Evolutionary conservation across 2,797 vertebrate genomes (phyloP).

Genomic region (Peromyscus eremicus): DNA sequence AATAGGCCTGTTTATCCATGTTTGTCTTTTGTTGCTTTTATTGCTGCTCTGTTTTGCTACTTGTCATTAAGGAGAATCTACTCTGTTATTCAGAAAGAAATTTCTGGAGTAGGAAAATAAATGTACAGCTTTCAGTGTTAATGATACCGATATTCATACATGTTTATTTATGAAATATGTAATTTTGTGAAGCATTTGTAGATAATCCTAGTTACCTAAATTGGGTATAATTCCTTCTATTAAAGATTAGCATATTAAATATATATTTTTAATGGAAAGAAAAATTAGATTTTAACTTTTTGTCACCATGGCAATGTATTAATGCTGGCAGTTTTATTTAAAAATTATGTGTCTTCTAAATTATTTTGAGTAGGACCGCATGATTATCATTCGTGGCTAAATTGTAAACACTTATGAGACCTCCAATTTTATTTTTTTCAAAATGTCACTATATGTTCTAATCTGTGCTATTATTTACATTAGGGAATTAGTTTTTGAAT

Average conservation of each 20-base stretch:
- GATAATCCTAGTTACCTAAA: neutral
- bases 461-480: constrained; percentile 52
- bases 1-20: neutral
- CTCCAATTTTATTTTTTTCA: constrained; percentile 61
- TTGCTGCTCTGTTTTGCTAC: constrained; percentile 1
- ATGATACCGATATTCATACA: constrained; percentile 19
- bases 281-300: constrained; percentile 68
- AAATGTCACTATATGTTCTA: constrained; percentile 44
- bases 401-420: constrained; percentile 26
- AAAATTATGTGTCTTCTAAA: constrained; percentile 49
- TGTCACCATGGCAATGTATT: constrained; percentile 36
- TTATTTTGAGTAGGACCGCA: constrained; percentile 55
- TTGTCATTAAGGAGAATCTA: constrained; percentile 31
- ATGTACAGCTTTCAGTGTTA: constrained; percentile 52
- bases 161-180: neutral
- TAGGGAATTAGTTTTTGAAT: constrained; percentile 56
- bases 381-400: constrained; percentile 27
- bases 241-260: constrained; percentile 53
- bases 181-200: neutral
- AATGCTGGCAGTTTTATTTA: constrained; percentile 46
- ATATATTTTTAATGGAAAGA: neutral
- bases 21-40: constrained; percentile 33
- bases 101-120: constrained; percentile 35
- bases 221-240: constrained; percentile 31
- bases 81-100: neutral